A percentile compares a stretch with the other conserved stretches of the same genome.
phyloP scores from a whole-genome alignment of 2,888 invertebrate species.

The Strigamia crassipes region DNA sequence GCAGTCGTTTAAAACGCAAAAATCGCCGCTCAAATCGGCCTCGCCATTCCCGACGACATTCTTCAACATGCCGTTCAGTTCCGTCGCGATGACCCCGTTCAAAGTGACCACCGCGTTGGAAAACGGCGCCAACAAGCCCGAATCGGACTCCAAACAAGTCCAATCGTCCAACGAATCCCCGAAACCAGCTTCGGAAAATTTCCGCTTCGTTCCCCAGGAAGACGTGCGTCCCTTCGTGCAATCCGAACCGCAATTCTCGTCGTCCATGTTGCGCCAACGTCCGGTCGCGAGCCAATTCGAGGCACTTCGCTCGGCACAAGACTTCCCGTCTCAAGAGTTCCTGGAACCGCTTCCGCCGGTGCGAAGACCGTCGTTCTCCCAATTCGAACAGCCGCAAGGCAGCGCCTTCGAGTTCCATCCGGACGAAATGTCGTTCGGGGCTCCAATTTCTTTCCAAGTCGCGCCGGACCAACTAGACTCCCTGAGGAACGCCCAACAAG shows the following conservation, averaged over 20 bases:
- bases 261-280: background rate
- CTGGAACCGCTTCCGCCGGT: conserved; percentile 12
- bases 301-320: background rate
- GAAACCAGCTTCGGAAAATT: background rate
- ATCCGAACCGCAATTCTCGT: background rate
- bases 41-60: background rate
- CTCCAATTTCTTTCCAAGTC: background rate
- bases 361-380: background rate
- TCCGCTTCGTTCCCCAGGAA: background rate
- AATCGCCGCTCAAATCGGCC: background rate
- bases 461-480: background rate
- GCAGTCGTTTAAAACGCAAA: background rate
- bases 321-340: background rate
- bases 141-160: background rate
- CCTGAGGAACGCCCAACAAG: background rate
- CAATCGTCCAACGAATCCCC: background rate
- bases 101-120: background rate
- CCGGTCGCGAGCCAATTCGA: background rate
- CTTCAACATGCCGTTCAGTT: conserved; percentile 33
- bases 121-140: background rate
- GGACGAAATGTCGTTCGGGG: background rate
- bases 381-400: background rate
- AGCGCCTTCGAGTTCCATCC: conserved; percentile 17
- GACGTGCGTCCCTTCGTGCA: background rate
- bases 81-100: conserved; percentile 2